Evolutionary conservation across 1,140 invertebrate genomes (phyloP).

Genomic region (Bactericera cockerelli): DNA sequence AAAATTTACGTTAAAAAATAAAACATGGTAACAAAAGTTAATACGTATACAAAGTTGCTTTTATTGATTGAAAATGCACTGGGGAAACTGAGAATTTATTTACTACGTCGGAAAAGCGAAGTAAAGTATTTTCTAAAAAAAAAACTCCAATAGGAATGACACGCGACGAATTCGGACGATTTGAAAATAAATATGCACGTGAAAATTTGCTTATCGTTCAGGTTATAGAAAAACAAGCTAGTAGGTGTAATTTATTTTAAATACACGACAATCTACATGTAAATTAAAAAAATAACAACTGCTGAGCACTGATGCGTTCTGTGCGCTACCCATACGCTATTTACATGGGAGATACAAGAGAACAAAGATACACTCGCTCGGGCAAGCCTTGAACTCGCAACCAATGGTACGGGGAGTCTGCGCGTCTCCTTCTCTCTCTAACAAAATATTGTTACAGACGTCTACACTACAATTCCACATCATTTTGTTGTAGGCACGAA

Average conservation of each 20-base stretch:
- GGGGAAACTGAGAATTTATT: neutral
- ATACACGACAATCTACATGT: neutral
- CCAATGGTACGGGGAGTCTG: neutral
- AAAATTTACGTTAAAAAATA: conserved; percentile 8
- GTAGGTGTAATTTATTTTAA: neutral
- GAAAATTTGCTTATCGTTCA: too few species aligned
- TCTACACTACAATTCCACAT: conserved; percentile 1
- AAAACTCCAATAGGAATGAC: neutral
- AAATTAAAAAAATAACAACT: too few species aligned
- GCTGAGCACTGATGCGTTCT: neutral
- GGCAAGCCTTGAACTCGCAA: conserved; percentile 6
- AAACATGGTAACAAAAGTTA: neutral
- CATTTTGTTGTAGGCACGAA: too few species aligned
- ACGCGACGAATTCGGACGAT: neutral
- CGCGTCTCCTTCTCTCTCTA: neutral
- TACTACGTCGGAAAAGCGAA: neutral
- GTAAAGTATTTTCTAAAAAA: neutral
- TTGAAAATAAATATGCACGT: too few species aligned
- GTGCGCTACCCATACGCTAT: neutral
- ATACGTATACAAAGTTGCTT: conserved; percentile 2
- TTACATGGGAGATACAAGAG: neutral
- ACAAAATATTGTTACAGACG: conserved; percentile 4
- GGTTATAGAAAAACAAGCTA: too few species aligned
- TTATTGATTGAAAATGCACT: conserved; percentile 7
- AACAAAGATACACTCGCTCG: neutral